phyloP scores from a whole-genome alignment of 2,797 vertebrate species.

The Zenarchopterus dispar region DNA sequence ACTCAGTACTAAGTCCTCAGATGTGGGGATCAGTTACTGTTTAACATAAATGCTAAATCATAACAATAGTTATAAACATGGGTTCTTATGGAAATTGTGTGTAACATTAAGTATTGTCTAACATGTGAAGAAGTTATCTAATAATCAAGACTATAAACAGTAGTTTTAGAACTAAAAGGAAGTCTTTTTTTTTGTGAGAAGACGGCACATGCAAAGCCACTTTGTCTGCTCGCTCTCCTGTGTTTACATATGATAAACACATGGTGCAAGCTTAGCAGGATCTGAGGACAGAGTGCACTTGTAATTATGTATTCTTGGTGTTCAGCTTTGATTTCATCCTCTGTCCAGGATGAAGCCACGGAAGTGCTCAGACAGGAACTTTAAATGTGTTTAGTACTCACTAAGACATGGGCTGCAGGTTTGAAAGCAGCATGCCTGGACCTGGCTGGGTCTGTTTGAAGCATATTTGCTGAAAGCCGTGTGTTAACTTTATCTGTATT shows the following conservation, averaged over 20 bases:
- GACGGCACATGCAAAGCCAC: not conserved
- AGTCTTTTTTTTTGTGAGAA: conserved; percentile 5
- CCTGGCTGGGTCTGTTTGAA: conserved; percentile 63
- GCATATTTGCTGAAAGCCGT: conserved; percentile 58
- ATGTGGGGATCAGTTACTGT: not conserved
- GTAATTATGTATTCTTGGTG: conserved; percentile 52
- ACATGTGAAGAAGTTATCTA: not conserved
- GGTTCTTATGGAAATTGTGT: too few relatives aligned
- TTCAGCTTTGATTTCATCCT: conserved; percentile 8
- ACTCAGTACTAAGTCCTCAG: too few relatives aligned
- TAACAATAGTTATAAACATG: not conserved
- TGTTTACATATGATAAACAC: conserved; percentile 50
- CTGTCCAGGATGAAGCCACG: conserved; percentile 15
- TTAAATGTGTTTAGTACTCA: conserved; percentile 17
- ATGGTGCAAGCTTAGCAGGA: conserved; percentile 32
- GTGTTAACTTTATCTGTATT: conserved; percentile 52
- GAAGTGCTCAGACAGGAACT: conserved; percentile 22
- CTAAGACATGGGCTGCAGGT: conserved; percentile 45
- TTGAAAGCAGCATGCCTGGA: conserved; percentile 51
- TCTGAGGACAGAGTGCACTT: conserved; percentile 26
- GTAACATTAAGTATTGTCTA: not conserved
- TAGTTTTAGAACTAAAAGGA: not conserved
- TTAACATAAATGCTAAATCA: not conserved
- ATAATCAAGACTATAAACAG: not conserved
- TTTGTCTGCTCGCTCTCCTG: conserved; percentile 6